These are phyloP conservation scores for Lipotes vexillifer DNA, from an alignment of 2,113 vertebrate species.

Conservation along the genomic window DNA sequence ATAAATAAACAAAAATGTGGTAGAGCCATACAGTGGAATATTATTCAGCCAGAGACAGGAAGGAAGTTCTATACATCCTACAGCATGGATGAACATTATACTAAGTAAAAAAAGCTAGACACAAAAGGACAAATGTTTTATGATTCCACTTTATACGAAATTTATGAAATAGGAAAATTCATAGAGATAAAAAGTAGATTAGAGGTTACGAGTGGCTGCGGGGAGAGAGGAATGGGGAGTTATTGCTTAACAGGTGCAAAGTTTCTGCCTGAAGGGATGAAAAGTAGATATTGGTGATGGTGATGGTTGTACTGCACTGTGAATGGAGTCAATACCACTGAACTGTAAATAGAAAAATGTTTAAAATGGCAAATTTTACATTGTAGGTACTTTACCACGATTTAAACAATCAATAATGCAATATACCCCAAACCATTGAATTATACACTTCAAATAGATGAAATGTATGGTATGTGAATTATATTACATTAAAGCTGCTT, in stretches of 20 bases:
- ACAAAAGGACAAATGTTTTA: not conserved
- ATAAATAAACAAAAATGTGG: not conserved
- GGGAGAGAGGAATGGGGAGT: not conserved
- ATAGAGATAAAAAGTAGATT: not conserved
- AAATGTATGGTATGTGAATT: not conserved
- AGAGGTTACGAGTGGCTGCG: not conserved
- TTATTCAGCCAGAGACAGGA: not conserved
- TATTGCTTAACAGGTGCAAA: not conserved
- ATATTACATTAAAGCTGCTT: not conserved
- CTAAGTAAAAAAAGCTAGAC: not conserved
- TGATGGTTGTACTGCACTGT: accelerated
- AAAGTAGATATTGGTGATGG: not conserved
- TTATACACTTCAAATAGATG: not conserved
- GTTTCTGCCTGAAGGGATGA: not conserved
- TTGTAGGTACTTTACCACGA: not conserved
- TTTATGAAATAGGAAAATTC: not conserved
- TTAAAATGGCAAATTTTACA: not conserved
- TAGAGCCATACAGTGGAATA: too few species aligned
- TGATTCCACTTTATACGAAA: not conserved
- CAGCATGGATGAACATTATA: not conserved
- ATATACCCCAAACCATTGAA: not conserved
- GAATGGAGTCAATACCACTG: not conserved
- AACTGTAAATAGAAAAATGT: not conserved
- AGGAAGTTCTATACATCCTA: not conserved
- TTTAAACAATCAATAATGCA: not conserved